Evolutionary conservation across 2,113 vertebrate genomes (phyloP).

Genomic region (Pica pica): DNA sequence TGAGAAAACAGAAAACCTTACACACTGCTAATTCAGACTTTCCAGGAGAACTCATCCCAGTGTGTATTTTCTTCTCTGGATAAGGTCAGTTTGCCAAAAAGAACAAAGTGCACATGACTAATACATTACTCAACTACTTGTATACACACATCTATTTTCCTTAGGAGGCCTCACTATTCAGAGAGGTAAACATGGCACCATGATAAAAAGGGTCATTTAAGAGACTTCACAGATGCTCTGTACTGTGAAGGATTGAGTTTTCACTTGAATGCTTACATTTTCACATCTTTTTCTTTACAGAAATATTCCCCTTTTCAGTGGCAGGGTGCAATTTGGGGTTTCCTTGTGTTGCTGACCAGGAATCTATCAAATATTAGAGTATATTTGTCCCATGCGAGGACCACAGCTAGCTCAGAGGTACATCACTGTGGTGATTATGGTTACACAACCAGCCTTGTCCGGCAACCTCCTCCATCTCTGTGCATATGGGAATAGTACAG

Average conservation of each 20-base stretch:
- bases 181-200: conserved; percentile 73
- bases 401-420: background rate
- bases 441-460: background rate
- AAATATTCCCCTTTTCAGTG: conserved; percentile 68
- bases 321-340: conserved; percentile 53
- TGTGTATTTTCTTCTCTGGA: conserved; percentile 65
- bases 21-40: conserved; percentile 48
- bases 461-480: background rate
- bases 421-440: background rate
- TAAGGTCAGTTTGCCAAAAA: conserved; percentile 75
- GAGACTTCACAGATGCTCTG: conserved; percentile 77
- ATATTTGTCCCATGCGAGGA: conserved; percentile 27
- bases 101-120: conserved; percentile 71
- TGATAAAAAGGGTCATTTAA: conserved; percentile 85
- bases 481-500: background rate
- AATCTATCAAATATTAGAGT: conserved; percentile 57
- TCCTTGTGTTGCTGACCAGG: conserved; percentile 59
- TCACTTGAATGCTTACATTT: conserved; percentile 82
- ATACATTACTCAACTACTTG: conserved; percentile 76
- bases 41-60: conserved; percentile 41
- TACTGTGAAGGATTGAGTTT: conserved; percentile 85
- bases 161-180: conserved; percentile 71
- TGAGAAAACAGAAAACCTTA: conserved; percentile 17
- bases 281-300: conserved; percentile 70
- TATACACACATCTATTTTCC: conserved; percentile 75